Evolutionary conservation across 2,888 invertebrate genomes (phyloP), one percentile per base, ranked within the genome.

Genomic region (Blera fallax): DNA sequence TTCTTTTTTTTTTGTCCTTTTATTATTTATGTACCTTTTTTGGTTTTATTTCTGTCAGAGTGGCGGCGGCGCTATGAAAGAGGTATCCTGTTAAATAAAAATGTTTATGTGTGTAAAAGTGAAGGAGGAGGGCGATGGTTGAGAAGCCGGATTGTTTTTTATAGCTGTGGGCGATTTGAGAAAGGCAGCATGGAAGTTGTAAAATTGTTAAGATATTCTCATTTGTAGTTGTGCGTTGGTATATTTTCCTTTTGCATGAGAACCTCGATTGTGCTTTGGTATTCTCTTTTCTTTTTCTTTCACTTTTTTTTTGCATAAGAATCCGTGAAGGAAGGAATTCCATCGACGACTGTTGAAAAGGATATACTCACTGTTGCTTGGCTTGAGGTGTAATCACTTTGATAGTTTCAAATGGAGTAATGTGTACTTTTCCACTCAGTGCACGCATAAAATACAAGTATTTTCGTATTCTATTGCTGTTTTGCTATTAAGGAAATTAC

Each of bases 401-500:
- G 70, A 64, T 78, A 70, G 70, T 78, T 78, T 48, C 24, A 56
- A 78, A 77, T 65, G 29, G 50, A 40, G 64, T 24, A 77, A 65
- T 82, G 52, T 52, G 52, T 60, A 50, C 77, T 60, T 64, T 64
- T 64, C 54, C 48, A 64, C 78, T 69, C 69, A 69, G 64, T 37
- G 70, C 40, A 62, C 70, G 62, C 70, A 69, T 65, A 69, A 78
- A 54, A 73, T 16, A 48, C 45, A 14, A 73, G 45, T 67, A 40
- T 62, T 83, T 69, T 73, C 21, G 43, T 67, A 69, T 67, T 70
- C 69, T 80, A 83, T 79, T 62, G 48, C 64, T 64, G 54, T n/a
- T 52, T 50, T 64, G 74, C 62, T 76, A 40, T 80, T 65, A 76
- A 24, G 74, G 70, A 84, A 74, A 84, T 84, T 74, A 76, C 48